Base-by-base conservation (phyloP, 1,140 invertebrate genomes). In the Drosophila pruinosa region DNA sequence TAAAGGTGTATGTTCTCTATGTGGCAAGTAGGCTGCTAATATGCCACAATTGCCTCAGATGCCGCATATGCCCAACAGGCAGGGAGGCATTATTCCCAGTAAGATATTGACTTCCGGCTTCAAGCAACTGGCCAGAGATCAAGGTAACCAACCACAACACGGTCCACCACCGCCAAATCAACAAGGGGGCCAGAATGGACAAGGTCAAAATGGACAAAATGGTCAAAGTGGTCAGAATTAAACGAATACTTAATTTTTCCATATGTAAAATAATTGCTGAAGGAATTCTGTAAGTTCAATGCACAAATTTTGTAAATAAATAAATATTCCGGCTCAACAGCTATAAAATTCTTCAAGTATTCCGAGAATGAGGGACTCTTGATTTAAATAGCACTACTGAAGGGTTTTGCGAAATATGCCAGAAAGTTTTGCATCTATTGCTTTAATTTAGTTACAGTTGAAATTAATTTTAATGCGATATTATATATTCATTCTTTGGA, bases 71-170 rank as follows among this genome's bases (percentile, higher is more conserved):
- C 45, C 65, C 17, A 41, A 52, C n/a, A 47, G 26, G 26, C 28
- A 12, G 10, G 10, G 8, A 10, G 52, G 45, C 34, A 12, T 34
- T 31, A 14, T 17, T 21, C 1, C 17, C 1, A n/a, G 50, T 22
- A 21, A 54, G 14, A 41, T 71, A 4, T 12, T 65, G 15, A 71
- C 4, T 36, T 57, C 61, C 2, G 68, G 68, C 14, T 71, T 71
- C 21, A 52, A 24, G 3, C 54, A 34, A 1, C 5, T 14, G 3
- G 52, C 68, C 8, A 52, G 61, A 19, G 24, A 71, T 1, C 43
- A 56, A 10, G 5, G 36, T 4, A 17, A 22, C 1, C 47, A 19
- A 4, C 50, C 14, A n/a, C 39, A 24, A 3, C 36, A 24, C 3
- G 39, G 26, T 21, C 67, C 67, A 0, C 61, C 47, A 3, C 45